Conservation (phyloP, 2,888 invertebrate species). For the Uropetala carovei region DNA sequence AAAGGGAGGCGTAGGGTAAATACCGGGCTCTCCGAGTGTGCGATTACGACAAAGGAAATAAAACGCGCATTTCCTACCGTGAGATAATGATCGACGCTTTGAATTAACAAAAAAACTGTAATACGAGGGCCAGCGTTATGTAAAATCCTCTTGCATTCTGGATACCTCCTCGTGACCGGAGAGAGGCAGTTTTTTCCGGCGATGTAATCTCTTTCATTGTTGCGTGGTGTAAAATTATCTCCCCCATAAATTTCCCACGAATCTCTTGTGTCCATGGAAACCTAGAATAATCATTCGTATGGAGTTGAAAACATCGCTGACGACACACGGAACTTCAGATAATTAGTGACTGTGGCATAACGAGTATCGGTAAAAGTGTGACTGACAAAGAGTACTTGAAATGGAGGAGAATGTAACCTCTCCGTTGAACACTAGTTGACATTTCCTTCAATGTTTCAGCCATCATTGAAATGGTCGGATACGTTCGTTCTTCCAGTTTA, state of each 20-base stretch:
- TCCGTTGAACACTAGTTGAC: too few relatives aligned
- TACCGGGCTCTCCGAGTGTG: background rate
- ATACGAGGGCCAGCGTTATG: background rate
- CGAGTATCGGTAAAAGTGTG: too few relatives aligned
- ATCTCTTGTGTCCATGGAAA: background rate
- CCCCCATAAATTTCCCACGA: background rate
- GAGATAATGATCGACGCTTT: conserved; percentile 3
- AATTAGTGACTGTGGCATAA: too few relatives aligned
- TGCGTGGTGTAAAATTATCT: background rate
- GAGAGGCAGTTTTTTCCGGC: background rate
- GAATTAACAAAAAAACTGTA: background rate
- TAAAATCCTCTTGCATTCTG: background rate
- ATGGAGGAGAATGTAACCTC: too few relatives aligned
- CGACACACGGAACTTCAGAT: too few relatives aligned
- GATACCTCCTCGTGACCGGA: background rate
- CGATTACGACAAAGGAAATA: background rate
- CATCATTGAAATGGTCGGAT: too few relatives aligned
- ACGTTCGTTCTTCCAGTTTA: too few relatives aligned
- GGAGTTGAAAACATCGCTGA: too few relatives aligned
- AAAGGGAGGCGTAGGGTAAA: background rate
- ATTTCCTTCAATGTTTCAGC: too few relatives aligned
- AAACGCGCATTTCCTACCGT: background rate
- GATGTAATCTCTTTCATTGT: background rate
- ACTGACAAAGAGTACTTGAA: too few relatives aligned
- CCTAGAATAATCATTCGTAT: too few relatives aligned